Base-by-base conservation (phyloP, 2,113 vertebrate genomes). In the Erythrocercus mccallii region DNA sequence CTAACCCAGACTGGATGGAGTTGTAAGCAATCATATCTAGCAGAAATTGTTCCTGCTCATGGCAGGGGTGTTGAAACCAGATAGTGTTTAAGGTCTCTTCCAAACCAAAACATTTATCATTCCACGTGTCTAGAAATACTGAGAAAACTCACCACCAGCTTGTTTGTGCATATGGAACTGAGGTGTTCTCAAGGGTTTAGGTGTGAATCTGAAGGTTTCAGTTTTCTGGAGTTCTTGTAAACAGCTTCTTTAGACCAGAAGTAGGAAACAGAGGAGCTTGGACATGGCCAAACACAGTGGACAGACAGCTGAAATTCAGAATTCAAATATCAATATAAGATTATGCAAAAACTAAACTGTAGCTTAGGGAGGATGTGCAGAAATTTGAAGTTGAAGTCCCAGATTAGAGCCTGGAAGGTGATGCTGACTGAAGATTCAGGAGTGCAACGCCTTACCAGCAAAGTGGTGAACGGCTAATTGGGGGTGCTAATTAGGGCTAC, bases 141-240 rank as follows among this genome's bases (percentile, higher is more conserved):
- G 58, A 62, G 27, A 25, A 85, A 74, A 56, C 7, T 72, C 33
- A 64, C 9, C 9, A 45, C 44, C 18, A 13, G 3, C 15, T 74
- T 79, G 10, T 66, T 73, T 64, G 61, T 16, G 13, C 1, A 0
- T 27, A 11, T 33, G 21, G 15, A 33, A 22, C 31, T 3, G 3
- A 44, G 51, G 10, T 44, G 10, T 44, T 53, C 40, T 60, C 33
- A 51, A 68, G 15, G 22, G 7, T 30, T 81, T 70, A 40, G 6
- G 5, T 48, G 48, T 78, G 51, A 89, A 65, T 15, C 38, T 47
- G 27, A 72, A 10, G 11, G 16, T 24, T 71, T 58, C 28, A 2
- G 8, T 87, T 81, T 60, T 54, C 73, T 37, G 18, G 4, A 15
- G 12, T 53, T 66, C n/a, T 74, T 81, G 60, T 48, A 56, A 81